Percentiles rank a stretch among this genome's conserved stretches.
Evolutionary conservation across 2,113 vertebrate genomes (phyloP).

Genomic region (Colaptes auratus): DNA sequence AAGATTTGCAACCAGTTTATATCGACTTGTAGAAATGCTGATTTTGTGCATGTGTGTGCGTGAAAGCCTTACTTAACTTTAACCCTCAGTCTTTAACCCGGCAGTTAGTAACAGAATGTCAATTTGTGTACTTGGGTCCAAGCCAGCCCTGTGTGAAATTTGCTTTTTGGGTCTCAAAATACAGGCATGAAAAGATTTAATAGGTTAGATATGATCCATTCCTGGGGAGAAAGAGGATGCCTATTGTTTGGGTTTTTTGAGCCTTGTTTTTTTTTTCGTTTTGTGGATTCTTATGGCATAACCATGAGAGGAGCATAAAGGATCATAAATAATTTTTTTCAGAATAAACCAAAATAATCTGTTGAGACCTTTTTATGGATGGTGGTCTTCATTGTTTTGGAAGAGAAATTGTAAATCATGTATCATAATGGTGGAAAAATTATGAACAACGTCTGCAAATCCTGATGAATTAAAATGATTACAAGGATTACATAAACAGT

Average conservation of each 20-base stretch:
- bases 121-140: background rate
- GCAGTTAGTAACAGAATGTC: background rate
- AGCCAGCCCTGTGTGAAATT: background rate
- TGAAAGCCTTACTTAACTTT: background rate
- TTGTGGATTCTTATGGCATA: background rate
- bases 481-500: background rate
- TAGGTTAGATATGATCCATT: background rate
- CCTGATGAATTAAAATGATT: background rate
- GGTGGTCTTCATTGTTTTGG: background rate
- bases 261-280: background rate
- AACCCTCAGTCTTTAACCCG: background rate
- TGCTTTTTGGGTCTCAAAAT: background rate
- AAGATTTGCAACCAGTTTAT: background rate
- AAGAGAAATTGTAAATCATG: background rate
- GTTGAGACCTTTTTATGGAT: background rate
- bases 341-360: background rate
- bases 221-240: background rate
- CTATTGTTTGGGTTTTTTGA: background rate
- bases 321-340: background rate
- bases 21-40: background rate
- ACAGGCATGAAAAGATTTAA: background rate
- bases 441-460: background rate
- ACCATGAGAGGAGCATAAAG: background rate
- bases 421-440: background rate
- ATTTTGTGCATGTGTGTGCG: background rate